Conservation (phyloP, 2,113 vertebrate species). For the Typhlomys cinereus region DNA sequence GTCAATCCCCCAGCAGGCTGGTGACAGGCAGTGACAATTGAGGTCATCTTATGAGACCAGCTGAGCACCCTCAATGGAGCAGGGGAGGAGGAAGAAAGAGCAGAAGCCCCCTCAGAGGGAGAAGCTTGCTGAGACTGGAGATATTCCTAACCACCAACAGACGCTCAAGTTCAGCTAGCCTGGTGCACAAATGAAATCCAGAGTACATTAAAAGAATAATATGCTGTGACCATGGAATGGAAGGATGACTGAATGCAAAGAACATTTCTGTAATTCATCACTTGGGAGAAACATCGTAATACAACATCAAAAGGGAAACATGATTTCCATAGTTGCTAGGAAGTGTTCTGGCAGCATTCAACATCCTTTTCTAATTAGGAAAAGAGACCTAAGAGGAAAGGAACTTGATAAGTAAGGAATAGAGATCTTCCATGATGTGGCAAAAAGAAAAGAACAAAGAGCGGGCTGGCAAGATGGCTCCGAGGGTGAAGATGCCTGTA, state of each 20-base stretch:
- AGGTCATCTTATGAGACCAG: background rate
- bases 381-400: background rate
- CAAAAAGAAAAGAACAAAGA: background rate
- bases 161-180: background rate
- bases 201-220: background rate
- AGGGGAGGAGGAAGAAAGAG: background rate
- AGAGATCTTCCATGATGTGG: background rate
- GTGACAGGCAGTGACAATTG: background rate
- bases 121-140: background rate
- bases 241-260: background rate
- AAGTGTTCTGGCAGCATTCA: background rate
- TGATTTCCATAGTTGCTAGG: background rate
- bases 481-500: too few species aligned
- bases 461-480: too few species aligned
- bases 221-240: background rate
- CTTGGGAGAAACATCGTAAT: background rate
- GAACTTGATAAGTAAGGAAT: background rate
- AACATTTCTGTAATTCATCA: background rate
- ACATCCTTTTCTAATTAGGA: conserved; percentile 19
- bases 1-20: background rate
- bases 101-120: background rate
- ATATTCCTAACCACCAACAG: background rate
- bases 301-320: conserved; percentile 44
- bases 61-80: background rate
- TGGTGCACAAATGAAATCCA: conserved; percentile 5